Evolutionary conservation across 2,797 vertebrate species (phyloP), one percentile per base, ranked within the genome.

Genomic region (Tachyglossus aculeatus): DNA sequence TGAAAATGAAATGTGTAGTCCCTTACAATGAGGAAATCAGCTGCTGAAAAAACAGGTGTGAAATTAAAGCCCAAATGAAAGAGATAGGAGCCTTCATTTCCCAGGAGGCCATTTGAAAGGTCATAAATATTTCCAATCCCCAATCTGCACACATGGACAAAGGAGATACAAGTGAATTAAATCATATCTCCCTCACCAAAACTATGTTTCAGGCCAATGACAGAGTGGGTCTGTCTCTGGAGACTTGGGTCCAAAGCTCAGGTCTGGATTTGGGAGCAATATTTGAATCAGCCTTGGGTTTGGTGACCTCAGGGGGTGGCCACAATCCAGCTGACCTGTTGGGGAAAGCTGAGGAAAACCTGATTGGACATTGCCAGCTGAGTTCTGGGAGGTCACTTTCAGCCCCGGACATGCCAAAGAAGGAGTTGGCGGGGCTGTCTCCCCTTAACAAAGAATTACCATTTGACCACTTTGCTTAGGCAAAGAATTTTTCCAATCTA

Each of bases 401-500:
- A 27, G 25, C 25, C 21, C 10, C n/a, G 27, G 43, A 13, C 44
- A 9, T 34, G 37, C 33, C 24, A 39, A 18, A 69, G 19, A 45
- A 39, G n/a, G 19, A 47, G 29, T 18, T 2, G 2, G 25, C 34
- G 38, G 5, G 12, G 19, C 14, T 40, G 27, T 45, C 40, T 53
- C 50, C 39, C 19, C 33, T 24, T 18, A 37, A 39, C 33, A 40
- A 34, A 73, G 50, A 73, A 75, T 83, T 87, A 83, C 74, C 82
- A 73, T 71, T 86, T 81, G 62, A 67, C 67, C 63, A 78, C 81
- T 86, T 91, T 73, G 83, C 80, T 88, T 77, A 70, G 80, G 78
- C 77, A 83, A 83, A 80, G 69, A 72, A 74, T 78, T 86, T 92
- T 86, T 88, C 85, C 77, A 77, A 71, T 89, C 84, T 87, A 71